Base-by-base conservation (phyloP, 2,113 vertebrate genomes). In the Bufo bufo region DNA sequence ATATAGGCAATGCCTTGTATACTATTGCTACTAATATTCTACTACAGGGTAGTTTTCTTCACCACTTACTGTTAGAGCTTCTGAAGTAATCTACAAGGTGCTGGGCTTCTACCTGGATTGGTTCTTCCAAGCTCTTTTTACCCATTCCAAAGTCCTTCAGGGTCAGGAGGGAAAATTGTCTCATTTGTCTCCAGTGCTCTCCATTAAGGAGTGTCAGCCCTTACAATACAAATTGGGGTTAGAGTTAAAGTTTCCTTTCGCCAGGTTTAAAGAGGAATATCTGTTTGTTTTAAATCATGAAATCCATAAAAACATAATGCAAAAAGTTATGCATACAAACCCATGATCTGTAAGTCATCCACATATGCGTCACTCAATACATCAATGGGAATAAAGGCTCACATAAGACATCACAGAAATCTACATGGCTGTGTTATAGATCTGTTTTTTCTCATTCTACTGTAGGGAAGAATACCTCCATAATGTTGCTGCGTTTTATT, bases 101-200 rank as follows among this genome's bases (percentile, higher is more conserved):
- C 12, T 85, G 77, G 7, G 82, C 84, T 66, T 90, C 90, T 56
- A 69, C 61, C 14, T 77, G 52, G 1, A 75, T 59, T 3, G 33
- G 69, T 45, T 88, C 90, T 49, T 90, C 90, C 9, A 90, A 65
- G 19, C 52, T 83, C 50, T 58, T 85, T 54, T 87, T 89, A 10
- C 90, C 90, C 90, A 90, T 90, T 56, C 90, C 90, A 52, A 90
- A 89, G 50, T 90, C 86, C 6, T 79, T 78, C 3, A 90, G 82
- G 7, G 89, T 88, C 16, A 84, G 33, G 4, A 90, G 58, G 50
- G 58, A 85, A 58, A 90, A 90, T 11, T 84, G 82, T 13, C 86
- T 52, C 61, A 90, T 66, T 54, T 90, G 82, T 58, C 78, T 89
- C 90, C 90, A 90, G 0, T 49, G 4, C 16, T 90, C 89, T 45